phyloP scores from a whole-genome alignment of 2,797 vertebrate genomes.

The Rhabdophis nuchalis region DNA sequence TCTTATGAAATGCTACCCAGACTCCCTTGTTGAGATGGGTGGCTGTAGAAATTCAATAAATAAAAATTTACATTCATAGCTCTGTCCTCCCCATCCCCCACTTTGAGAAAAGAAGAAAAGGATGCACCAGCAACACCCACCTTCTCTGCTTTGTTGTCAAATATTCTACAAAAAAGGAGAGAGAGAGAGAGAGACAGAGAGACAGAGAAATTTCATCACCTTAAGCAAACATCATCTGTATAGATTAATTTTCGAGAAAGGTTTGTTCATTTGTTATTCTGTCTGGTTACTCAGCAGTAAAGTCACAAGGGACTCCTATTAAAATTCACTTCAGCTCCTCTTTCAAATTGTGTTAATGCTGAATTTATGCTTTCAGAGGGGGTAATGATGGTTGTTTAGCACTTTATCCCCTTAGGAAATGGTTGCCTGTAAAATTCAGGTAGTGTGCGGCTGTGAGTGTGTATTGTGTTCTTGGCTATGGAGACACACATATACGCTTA shows the following conservation, averaged over 20 bases:
- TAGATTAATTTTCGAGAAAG: conserved; percentile 50
- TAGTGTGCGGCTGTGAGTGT: background rate
- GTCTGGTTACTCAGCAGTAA: conserved; percentile 44
- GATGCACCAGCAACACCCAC: conserved; percentile 12
- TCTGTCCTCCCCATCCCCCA: background rate
- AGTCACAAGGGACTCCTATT: conserved; percentile 60
- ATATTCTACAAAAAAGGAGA: background rate
- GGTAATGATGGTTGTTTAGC: conserved; percentile 50
- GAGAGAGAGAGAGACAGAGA: background rate
- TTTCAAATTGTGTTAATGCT: conserved; percentile 58
- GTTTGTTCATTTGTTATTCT: conserved; percentile 30
- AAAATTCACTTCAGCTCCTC: conserved; percentile 59
- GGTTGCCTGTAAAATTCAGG: conserved; percentile 52
- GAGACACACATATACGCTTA: background rate
- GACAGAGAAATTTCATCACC: background rate
- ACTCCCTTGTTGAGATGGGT: background rate
- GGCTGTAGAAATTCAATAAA: background rate
- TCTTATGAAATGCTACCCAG: background rate
- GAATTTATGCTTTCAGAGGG: conserved; percentile 56
- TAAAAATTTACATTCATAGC: background rate
- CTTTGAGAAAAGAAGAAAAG: background rate
- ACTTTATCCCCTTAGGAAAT: conserved; percentile 50
- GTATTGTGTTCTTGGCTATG: background rate
- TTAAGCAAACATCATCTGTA: conserved; percentile 43
- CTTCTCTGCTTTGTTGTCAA: conserved; percentile 37